These are phyloP conservation scores for Chelmon rostratus DNA, from an alignment of 2,797 vertebrate genomes.

Conservation along the genomic window DNA sequence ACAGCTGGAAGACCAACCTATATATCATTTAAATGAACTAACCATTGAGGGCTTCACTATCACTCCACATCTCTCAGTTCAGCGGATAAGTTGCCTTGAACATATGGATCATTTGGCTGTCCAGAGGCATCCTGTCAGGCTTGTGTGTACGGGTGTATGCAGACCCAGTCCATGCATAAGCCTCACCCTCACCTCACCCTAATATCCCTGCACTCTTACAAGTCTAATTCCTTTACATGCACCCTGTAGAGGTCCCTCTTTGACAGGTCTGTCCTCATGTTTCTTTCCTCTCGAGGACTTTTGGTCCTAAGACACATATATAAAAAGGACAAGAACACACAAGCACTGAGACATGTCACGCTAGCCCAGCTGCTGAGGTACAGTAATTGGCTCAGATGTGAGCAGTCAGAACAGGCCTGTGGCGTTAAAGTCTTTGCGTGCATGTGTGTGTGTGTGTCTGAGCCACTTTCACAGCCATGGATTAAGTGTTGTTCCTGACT, in stretches of 20 bases:
- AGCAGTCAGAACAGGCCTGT: slow-evolving; percentile 36
- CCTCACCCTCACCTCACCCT: background rate
- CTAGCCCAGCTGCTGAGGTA: slow-evolving; percentile 23
- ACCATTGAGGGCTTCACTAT: background rate
- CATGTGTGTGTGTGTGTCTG: slow-evolving; percentile 24
- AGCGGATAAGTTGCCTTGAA: background rate
- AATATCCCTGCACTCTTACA: background rate
- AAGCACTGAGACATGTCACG: slow-evolving; percentile 7
- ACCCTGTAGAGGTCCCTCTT: background rate
- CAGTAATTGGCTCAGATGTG: slow-evolving; percentile 47
- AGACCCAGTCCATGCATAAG: background rate
- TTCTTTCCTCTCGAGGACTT: slow-evolving; percentile 2
- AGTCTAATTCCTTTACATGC: background rate
- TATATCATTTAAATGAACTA: background rate
- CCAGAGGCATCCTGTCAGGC: background rate
- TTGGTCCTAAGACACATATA: background rate
- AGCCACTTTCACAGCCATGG: slow-evolving; percentile 58
- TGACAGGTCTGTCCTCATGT: background rate
- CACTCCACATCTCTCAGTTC: background rate
- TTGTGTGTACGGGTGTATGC: background rate
- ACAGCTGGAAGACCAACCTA: background rate
- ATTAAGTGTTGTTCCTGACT: slow-evolving; percentile 47
- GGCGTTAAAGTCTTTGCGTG: slow-evolving; percentile 21
- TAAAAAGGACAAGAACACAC: background rate
- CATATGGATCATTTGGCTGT: background rate